Evolutionary conservation across 2,888 invertebrate species (phyloP).

Genomic region (Cactoblastis cactorum): DNA sequence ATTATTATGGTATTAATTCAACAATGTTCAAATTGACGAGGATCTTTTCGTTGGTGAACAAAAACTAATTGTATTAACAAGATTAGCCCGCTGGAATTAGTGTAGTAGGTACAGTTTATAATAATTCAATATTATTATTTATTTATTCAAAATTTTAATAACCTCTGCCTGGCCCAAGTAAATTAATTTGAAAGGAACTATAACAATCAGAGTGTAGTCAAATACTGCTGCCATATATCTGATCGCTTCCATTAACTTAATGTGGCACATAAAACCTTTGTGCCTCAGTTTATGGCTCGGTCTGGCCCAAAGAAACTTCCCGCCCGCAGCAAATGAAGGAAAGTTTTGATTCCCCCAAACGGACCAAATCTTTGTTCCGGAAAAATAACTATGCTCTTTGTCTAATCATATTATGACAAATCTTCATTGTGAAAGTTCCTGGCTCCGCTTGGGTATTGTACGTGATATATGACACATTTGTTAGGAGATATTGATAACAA

Average conservation of each 20-base stretch:
- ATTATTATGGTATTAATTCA: no score
- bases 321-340: slow-evolving; percentile 35
- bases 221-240: slow-evolving; percentile 49
- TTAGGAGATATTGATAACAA: slow-evolving; percentile 16
- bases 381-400: slow-evolving; percentile 46
- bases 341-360: slow-evolving; percentile 48
- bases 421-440: slow-evolving; percentile 32
- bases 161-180: neutral
- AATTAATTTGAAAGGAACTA: slow-evolving; percentile 17
- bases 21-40: no score
- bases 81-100: no score
- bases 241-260: slow-evolving; percentile 66
- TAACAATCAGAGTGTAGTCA: slow-evolving; percentile 41
- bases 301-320: slow-evolving; percentile 40
- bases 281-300: slow-evolving; percentile 62
- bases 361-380: slow-evolving; percentile 38
- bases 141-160: no score
- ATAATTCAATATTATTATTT: no score
- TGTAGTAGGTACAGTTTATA: no score
- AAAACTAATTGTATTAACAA: no score
- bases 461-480: slow-evolving; percentile 17
- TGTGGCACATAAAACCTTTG: slow-evolving; percentile 70
- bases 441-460: slow-evolving; percentile 16
- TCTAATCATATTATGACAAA: slow-evolving; percentile 41
- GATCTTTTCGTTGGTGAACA: no score